A percentile compares a stretch with the other conserved stretches of the same genome.
Evolutionary conservation across 2,888 invertebrate species (phyloP).

Genomic region (Drosophila ezoana): DNA sequence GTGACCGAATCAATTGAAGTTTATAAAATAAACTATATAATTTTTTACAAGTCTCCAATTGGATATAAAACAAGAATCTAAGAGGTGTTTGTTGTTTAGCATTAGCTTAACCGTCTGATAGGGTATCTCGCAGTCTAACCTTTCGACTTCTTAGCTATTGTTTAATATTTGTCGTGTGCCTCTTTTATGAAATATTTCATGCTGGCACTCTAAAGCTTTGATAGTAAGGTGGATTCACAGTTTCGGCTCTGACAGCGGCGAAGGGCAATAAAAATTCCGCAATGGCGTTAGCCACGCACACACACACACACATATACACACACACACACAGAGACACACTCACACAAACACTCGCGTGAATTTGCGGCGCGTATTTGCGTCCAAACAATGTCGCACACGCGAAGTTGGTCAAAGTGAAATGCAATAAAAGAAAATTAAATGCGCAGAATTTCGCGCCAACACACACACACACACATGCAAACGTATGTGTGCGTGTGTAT

Average conservation of each 20-base stretch:
- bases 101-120: neutral
- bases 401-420: conserved; percentile 66
- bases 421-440: conserved; percentile 74
- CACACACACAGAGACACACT: conserved; percentile 2
- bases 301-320: conserved; percentile 11
- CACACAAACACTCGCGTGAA: conserved; percentile 30
- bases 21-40: no score
- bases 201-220: conserved; percentile 67
- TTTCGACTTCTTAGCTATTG: neutral
- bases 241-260: conserved; percentile 56
- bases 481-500: conserved; percentile 5
- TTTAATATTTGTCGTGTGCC: conserved; percentile 39
- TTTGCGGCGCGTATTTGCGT: conserved; percentile 64
- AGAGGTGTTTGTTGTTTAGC: no score
- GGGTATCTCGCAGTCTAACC: neutral
- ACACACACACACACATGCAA: conserved; percentile 11
- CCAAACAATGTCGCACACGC: conserved; percentile 67
- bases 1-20: no score
- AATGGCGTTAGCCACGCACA: conserved; percentile 65
- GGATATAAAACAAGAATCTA: no score
- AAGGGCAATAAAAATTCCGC: conserved; percentile 77
- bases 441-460: conserved; percentile 54
- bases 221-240: conserved; percentile 48
- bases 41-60: no score
- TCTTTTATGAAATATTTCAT: conserved; percentile 74